Evolutionary conservation across 2,797 vertebrate genomes (phyloP).

Genomic region (Pseudochromis fuscus): DNA sequence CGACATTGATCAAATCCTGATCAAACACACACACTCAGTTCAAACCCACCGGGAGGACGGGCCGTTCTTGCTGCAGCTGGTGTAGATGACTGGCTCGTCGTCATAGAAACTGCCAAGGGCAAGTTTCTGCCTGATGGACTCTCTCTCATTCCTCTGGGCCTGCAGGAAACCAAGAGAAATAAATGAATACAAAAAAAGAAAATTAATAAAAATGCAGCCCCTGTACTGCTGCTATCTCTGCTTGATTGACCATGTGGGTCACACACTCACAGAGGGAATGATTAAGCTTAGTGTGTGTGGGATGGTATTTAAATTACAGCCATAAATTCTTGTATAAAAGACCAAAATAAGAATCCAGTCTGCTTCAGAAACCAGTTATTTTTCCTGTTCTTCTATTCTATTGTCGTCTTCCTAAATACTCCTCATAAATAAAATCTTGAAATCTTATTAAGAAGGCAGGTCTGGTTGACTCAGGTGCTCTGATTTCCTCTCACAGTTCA

Average conservation of each 20-base stretch:
- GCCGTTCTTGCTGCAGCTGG: slow-evolving; percentile 94
- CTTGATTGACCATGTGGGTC: slow-evolving; percentile 18
- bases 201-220: slow-evolving; percentile 23
- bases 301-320: slow-evolving; percentile 21
- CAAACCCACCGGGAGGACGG: slow-evolving; percentile 91
- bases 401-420: background rate
- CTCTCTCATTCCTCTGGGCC: slow-evolving; percentile 98
- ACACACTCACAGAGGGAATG: background rate
- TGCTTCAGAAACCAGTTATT: background rate
- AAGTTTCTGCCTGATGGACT: slow-evolving; percentile 98
- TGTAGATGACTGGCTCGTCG: slow-evolving; percentile 96
- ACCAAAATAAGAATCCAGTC: slow-evolving; percentile 15
- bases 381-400: background rate
- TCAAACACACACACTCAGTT: slow-evolving; percentile 18
- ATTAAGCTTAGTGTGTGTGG: background rate
- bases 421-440: background rate
- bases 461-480: background rate
- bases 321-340: slow-evolving; percentile 12
- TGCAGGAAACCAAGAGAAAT: slow-evolving; percentile 64
- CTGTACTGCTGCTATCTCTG: background rate
- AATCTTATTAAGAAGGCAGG: slow-evolving; percentile 4
- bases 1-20: slow-evolving; percentile 53
- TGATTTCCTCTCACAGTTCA: slow-evolving; percentile 18
- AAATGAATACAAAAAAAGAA: slow-evolving; percentile 39
- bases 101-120: slow-evolving; percentile 99